Conservation (phyloP, 37 sponge, comb jelly and placozoan species). For the Spongilla lacustris region DNA sequence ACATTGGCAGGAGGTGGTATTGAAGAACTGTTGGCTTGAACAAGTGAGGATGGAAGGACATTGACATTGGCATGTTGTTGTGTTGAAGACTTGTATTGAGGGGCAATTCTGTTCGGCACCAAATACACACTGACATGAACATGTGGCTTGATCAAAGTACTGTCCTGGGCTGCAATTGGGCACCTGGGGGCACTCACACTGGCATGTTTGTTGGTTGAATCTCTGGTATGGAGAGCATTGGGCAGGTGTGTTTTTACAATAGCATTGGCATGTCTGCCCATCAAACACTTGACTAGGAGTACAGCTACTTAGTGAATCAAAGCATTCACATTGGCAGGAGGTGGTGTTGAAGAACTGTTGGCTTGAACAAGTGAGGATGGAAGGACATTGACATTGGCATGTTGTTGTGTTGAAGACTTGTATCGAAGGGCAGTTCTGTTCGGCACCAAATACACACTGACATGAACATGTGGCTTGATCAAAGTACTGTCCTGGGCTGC, state of each 20-base stretch:
- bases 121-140: constrained; percentile 36
- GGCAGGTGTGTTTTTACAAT: neutral
- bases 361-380: neutral
- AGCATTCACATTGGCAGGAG: constrained; percentile 47
- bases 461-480: constrained; percentile 33
- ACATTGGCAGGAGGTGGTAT: constrained; percentile 9
- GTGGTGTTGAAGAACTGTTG: constrained; percentile 4
- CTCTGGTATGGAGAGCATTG: constrained; percentile 7
- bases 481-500: constrained; percentile 3
- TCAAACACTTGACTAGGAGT: constrained; percentile 15
- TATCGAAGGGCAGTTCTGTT: neutral
- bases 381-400: constrained; percentile 24
- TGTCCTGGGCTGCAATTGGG: neutral
- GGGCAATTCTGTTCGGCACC: neutral
- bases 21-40: neutral
- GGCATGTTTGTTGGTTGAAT: constrained; percentile 17
- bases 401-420: neutral
- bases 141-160: constrained; percentile 5
- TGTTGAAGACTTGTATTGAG: constrained; percentile 1
- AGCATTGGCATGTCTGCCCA: constrained; percentile 24
- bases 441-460: neutral
- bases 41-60: constrained; percentile 2
- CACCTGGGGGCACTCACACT: constrained; percentile 14
- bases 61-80: constrained; percentile 22
- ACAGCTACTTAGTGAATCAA: neutral